Conservation (phyloP, 2,797 vertebrate species). For the Enteromius thamalakanensis region DNA sequence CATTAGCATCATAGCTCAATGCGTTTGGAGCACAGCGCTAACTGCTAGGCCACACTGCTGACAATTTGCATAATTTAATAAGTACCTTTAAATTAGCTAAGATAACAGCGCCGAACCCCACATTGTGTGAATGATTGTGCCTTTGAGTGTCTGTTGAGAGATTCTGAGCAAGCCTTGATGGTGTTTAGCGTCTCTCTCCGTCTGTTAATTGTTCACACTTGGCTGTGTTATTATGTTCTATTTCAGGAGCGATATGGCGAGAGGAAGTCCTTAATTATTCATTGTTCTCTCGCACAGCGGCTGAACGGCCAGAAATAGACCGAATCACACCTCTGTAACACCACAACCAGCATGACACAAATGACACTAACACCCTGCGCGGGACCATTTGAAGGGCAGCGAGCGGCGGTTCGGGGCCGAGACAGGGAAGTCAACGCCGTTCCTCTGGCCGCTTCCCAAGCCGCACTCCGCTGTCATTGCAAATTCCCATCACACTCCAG, state of each 20-base stretch:
- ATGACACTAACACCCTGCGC: conserved; percentile 33
- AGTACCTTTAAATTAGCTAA: conserved; percentile 40
- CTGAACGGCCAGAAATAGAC: conserved; percentile 53
- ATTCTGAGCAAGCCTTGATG: conserved; percentile 31
- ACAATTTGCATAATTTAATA: conserved; percentile 24
- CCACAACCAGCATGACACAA: conserved; percentile 45
- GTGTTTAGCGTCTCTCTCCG: conserved; percentile 48
- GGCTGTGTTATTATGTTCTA: conserved; percentile 59
- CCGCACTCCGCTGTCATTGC: conserved; percentile 9
- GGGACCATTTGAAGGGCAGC: conserved; percentile 43
- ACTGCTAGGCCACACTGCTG: conserved; percentile 15
- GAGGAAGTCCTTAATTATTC: conserved; percentile 63
- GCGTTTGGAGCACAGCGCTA: neutral
- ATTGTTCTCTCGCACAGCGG: conserved; percentile 54
- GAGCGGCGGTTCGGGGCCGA: neutral
- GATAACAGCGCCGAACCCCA: conserved; percentile 11
- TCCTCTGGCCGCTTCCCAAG: conserved; percentile 11
- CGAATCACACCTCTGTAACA: conserved; percentile 43
- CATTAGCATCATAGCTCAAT: neutral
- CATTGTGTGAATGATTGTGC: conserved; percentile 31
- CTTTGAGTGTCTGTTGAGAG: conserved; percentile 27
- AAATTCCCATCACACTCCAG: conserved; percentile 52
- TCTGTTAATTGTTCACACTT: conserved; percentile 63
- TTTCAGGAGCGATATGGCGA: conserved; percentile 56
- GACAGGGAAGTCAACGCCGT: neutral